Percentiles rank a stretch among this genome's conserved stretches.
Conservation (phyloP, 2,888 invertebrate species). For the Ichneumoninae sp. region DNA sequence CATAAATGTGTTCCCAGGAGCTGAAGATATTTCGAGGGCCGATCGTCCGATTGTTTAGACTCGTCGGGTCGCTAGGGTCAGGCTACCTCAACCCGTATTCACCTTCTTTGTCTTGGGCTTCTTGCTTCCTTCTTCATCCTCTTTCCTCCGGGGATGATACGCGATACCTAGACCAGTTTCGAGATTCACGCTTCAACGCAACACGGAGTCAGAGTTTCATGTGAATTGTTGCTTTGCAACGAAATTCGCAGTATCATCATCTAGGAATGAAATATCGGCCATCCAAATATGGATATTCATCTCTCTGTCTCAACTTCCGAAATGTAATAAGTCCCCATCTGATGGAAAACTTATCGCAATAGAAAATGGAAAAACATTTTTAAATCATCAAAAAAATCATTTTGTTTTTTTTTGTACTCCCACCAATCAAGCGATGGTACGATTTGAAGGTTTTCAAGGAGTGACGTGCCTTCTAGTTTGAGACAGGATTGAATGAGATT, state of each 20-base stretch:
- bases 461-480: not conserved
- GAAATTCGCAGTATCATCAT: not conserved
- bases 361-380: not conserved
- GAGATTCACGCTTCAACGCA: not conserved
- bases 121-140: constrained; percentile 33
- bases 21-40: constrained; percentile 75
- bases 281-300: not conserved
- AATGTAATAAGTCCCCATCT: not conserved
- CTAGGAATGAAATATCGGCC: not conserved
- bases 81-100: constrained; percentile 65
- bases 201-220: not conserved
- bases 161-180: constrained; percentile 4
- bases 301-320: not conserved
- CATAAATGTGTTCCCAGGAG: constrained; percentile 77
- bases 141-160: constrained; percentile 69
- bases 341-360: not conserved
- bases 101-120: constrained; percentile 39
- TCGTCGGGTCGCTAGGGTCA: constrained; percentile 75
- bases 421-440: not conserved
- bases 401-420: not conserved
- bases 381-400: no score
- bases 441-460: not conserved
- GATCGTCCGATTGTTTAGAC: constrained; percentile 80
- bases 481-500: not conserved
- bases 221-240: not conserved